These are phyloP conservation scores for Cremastinae sp. DNA, from an alignment of 2,888 invertebrate species.

Conservation along the genomic window DNA sequence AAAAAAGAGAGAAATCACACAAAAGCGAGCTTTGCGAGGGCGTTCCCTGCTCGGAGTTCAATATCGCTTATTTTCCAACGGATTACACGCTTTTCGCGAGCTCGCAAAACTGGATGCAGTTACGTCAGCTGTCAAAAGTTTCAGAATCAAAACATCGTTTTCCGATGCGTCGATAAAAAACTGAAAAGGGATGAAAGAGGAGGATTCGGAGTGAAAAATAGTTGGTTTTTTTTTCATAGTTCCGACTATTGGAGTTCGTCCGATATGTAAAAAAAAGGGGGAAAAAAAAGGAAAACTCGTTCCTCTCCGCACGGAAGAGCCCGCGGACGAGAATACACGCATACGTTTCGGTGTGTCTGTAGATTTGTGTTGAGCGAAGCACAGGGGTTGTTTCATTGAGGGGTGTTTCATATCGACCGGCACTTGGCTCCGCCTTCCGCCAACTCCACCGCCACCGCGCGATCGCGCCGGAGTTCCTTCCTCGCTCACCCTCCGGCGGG, in stretches of 20 bases:
- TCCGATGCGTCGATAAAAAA: constrained; percentile 19
- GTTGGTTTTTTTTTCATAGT: no score
- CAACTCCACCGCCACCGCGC: constrained; percentile 61
- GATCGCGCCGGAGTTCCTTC: constrained; percentile 49
- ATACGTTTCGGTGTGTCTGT: not conserved
- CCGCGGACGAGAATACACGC: not conserved
- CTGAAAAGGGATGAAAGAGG: constrained; percentile 38
- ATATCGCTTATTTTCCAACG: no score
- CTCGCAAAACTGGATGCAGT: not conserved
- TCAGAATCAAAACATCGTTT: not conserved
- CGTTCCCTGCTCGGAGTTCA: no score
- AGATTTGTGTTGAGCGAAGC: constrained; percentile 14
- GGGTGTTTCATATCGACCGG: constrained; percentile 73
- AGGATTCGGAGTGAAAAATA: no score
- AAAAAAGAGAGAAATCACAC: not conserved
- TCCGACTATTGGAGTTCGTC: no score
- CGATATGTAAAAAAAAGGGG: no score
- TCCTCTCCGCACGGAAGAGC: not conserved
- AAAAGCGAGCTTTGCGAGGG: not conserved
- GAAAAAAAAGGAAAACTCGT: not conserved
- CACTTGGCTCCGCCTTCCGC: constrained; percentile 71
- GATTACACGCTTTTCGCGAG: no score
- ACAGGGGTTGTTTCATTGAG: constrained; percentile 71
- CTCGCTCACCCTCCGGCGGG: constrained; percentile 16
- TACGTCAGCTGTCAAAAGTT: no score